Evolutionary conservation across 30 jellyfish, hydroid and myxozoan species (phyloP), one percentile per base, ranked within the genome.

Genomic region (Nemopilema nomurai): DNA sequence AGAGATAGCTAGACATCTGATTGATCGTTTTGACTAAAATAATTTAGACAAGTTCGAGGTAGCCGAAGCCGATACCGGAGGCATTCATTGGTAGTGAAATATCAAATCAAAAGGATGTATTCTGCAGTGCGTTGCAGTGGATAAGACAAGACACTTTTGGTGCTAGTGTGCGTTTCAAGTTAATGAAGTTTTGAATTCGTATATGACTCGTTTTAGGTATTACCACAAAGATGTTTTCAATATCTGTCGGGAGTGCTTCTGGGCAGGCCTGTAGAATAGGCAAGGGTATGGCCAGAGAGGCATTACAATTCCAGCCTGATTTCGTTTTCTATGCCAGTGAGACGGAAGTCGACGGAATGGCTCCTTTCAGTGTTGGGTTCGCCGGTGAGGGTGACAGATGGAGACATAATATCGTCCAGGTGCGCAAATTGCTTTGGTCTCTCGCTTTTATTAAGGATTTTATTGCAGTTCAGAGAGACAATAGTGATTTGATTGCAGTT

Each of bases 381-480:
- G 24, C 77, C 3, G 87, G 77, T 6, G 87, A 77, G 77, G 87
- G 77, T 26, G 87, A 77, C 16, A 26, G 62, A 18, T 51, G 23
- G 23, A 51, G 87, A 26, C 75, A 63, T 23, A 30, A 62, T 3
- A 63, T 77, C 51, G 33, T 63, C 51, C 69, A 73, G 69, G 83
- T 73, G 9, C 18, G 83, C 51, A 17, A 19, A 41, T 41, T 3
- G 6, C 13, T 41, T 6, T 3, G 13, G 57, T 41, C 6, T 3
- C 6, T 41, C 13, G 6, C 57, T 3, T 3, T 41, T 13, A 41
- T 3, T 41, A 41, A 13, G 13, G n/a, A n/a, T n/a, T n/a, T n/a
- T n/a, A n/a, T n/a, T n/a, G n/a, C n/a, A n/a, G n/a, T n/a, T n/a
- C n/a, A n/a, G n/a, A n/a, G n/a, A n/a, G n/a, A n/a, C n/a, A n/a